Base-by-base conservation (phyloP, 2,113 vertebrate genomes). In the Atlantisia rogersi region DNA sequence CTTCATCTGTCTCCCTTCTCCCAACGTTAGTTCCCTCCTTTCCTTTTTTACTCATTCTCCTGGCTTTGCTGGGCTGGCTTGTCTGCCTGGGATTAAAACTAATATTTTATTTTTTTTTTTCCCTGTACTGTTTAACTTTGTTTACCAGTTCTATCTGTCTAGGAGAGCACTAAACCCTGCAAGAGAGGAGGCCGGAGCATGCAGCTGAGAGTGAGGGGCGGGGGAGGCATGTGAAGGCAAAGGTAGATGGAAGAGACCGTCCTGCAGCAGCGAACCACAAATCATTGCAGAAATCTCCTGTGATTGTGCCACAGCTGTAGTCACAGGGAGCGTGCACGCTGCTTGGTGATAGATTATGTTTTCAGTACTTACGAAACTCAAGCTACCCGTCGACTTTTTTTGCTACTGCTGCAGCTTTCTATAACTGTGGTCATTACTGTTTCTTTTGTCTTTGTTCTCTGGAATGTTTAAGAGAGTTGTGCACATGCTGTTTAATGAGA, bases 401-500 rank as follows among this genome's bases (percentile, higher is more conserved):
- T 82, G 95, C 95, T 95, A 96, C 95, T 95, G 94, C 94, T 94
- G 88, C 88, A 87, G 94, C 91, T 96, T 96, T 96, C 37, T 94
- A 32, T 94, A 95, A 91, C 95, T 74, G 81, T 71, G 81, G 77
- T 88, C 91, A 85, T 95, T 96, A 93, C 83, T 91, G 70, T 89
- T 95, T 37, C 95, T 94, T 96, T 95, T 95, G 94, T 96, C 95
- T 97, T 96, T 96, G 94, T 95, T 96, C 96, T 96, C 80, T 96
- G 96, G 95, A 96, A 97, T 95, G 92, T 97, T 97, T 96, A 96
- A 96, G 94, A 96, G 95, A 95, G 77, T 92, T 89, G 88, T 96
- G 94, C 95, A 95, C 96, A 94, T 96, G 96, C 96, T 97, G 96
- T 97, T 96, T 96, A 97, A 97, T 9, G 70, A 97, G 94, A 95